Evolutionary conservation across 1,140 invertebrate genomes (phyloP).

Genomic region (Solenopsis invicta): DNA sequence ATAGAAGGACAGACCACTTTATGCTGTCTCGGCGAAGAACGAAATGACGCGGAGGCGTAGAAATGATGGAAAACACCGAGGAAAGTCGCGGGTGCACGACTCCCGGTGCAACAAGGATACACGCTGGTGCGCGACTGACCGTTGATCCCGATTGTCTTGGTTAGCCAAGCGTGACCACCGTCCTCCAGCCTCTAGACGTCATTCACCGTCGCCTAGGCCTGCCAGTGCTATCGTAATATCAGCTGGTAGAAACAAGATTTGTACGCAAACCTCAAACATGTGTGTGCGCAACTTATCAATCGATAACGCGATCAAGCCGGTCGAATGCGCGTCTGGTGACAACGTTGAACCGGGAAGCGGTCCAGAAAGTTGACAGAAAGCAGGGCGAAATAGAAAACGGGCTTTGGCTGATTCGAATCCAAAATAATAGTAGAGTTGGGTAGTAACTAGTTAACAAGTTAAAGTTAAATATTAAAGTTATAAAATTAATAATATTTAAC

Average conservation of each 20-base stretch:
- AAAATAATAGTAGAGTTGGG: neutral
- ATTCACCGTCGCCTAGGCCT: conserved; percentile 1
- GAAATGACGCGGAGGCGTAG: conserved; percentile 5
- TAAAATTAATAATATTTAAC: too few species aligned
- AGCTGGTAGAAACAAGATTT: neutral
- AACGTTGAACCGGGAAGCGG: neutral
- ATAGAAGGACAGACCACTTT: neutral
- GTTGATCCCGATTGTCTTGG: conserved; percentile 77
- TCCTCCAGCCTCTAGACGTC: conserved; percentile 38
- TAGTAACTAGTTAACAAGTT: too few species aligned
- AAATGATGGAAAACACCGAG: conserved; percentile 42
- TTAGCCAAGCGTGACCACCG: conserved; percentile 71
- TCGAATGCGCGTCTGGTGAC: neutral
- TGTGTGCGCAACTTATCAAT: neutral
- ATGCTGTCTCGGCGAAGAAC: neutral
- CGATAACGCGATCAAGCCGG: neutral
- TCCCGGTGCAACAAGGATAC: conserved; percentile 54
- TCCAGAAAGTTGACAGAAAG: conserved; percentile 11
- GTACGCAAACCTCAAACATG: neutral
- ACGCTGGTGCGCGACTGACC: conserved; percentile 60
- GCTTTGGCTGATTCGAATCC: neutral
- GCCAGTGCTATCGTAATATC: neutral
- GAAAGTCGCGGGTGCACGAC: conserved; percentile 42
- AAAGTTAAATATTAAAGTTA: too few species aligned
- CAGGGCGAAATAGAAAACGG: neutral